phyloP scores from a whole-genome alignment of 2,888 invertebrate species.

The Sycophila texana region DNA sequence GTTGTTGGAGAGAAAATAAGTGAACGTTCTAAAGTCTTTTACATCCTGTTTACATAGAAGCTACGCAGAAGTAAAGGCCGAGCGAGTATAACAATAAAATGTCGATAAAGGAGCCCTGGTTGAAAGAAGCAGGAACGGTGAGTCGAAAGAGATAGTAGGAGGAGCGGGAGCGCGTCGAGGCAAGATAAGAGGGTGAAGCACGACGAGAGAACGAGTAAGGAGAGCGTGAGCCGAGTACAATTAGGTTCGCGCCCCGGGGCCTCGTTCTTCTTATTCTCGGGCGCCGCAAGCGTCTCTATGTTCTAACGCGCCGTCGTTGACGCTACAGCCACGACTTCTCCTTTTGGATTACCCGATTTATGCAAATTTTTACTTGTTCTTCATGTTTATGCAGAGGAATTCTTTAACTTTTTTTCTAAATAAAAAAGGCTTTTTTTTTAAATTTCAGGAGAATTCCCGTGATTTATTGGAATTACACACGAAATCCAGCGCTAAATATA shows the following conservation, averaged over 20 bases:
- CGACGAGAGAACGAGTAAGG: conserved; percentile 50
- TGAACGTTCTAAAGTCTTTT: background rate
- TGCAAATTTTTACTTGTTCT: too few species aligned
- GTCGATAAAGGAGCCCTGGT: conserved; percentile 33
- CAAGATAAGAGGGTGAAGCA: conserved; percentile 54
- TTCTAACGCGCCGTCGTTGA: conserved; percentile 39
- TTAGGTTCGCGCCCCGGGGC: conserved; percentile 72
- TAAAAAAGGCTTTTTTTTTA: background rate
- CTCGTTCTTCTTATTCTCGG: conserved; percentile 68
- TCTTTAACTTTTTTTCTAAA: too few species aligned
- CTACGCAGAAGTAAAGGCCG: conserved; percentile 24
- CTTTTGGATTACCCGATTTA: conserved; percentile 66
- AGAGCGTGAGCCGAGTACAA: conserved; percentile 68
- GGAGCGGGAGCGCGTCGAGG: conserved; percentile 20
- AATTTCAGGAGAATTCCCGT: too few species aligned
- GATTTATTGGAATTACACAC: too few species aligned
- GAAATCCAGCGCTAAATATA: too few species aligned
- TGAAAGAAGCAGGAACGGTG: conserved; percentile 2
- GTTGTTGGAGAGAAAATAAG: too few species aligned
- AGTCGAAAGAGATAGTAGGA: conserved; percentile 3
- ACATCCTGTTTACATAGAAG: conserved; percentile 44
- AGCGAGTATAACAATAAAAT: conserved; percentile 48
- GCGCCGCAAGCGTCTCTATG: conserved; percentile 51
- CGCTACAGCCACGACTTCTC: conserved; percentile 58
- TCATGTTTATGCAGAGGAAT: background rate